Conservation (phyloP, 2,113 vertebrate species). For the Manacus vitellinus region DNA sequence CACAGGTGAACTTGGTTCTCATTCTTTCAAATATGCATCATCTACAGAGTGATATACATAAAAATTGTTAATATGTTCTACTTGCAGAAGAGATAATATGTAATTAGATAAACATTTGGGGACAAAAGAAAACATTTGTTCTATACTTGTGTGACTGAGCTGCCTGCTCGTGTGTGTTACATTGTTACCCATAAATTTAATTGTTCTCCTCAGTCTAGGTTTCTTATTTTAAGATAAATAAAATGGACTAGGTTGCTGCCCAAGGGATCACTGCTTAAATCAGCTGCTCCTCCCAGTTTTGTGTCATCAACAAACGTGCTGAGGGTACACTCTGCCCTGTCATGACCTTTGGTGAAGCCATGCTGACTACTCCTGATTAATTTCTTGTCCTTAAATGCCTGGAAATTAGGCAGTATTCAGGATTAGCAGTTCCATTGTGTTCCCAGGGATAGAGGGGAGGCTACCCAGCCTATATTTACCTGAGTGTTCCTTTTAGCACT, state of each 20-base stretch:
- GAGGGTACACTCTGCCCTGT: not conserved
- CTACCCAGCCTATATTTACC: not conserved
- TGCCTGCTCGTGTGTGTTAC: not conserved
- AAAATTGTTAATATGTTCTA: not conserved
- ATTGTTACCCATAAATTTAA: not conserved
- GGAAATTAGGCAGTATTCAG: not conserved
- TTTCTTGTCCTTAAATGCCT: not conserved
- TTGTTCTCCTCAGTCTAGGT: not conserved
- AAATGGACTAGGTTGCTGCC: not conserved
- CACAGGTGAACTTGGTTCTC: not conserved
- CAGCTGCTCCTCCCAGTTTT: not conserved
- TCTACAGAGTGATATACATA: not conserved
- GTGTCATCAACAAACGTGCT: not conserved
- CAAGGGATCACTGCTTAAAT: not conserved
- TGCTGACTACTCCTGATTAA: not conserved
- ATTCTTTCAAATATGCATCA: not conserved
- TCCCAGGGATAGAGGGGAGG: not conserved
- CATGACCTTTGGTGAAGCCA: not conserved
- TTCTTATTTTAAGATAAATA: not conserved
- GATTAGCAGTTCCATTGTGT: not conserved
- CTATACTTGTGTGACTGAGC: not conserved
- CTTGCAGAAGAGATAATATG: not conserved
- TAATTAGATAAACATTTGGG: not conserved
- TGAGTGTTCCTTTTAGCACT: not conserved
- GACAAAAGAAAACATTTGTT: slow-evolving; percentile 13